Evolutionary conservation across 2,888 invertebrate species (phyloP), one percentile per base, ranked within the genome.

Genomic region (Macrophya annulata): DNA sequence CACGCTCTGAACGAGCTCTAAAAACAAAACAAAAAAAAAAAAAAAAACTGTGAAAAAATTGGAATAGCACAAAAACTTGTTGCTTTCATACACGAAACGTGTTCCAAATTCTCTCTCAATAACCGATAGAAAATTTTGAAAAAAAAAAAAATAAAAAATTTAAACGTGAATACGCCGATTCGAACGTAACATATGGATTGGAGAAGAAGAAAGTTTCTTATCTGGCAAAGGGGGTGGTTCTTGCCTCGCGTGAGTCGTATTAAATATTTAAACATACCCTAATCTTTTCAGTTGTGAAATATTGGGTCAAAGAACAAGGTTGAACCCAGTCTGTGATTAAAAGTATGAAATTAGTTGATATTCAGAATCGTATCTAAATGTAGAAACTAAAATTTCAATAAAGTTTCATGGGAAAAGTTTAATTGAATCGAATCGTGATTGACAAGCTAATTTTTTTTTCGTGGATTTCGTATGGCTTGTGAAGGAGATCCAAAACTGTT

Each of bases 171-270:
- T 10, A n/a, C 10, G 25, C 62, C 4, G 62, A 31, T 31, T 62
- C 62, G 62, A 62, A 25, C 62, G 10, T 62, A 6, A 74, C 8
- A 5, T 68, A 25, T 10, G 25, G 51, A 4, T 40, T 43, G 37
- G 15, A 68, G 68, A 68, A 74, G 72, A 43, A 74, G 45, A 74
- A 74, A 74, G 43, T 74, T 45, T 74, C 72, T 74, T 74, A 74
- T 21, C 37, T 55, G 21, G 37, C 6, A 8, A 21, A 79, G 48
- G 55, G 55, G 79, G 79, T 81, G n/a, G 81, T 81, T 81, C 62
- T 37, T 62, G 43, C 55, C n/a, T 79, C 40, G 79, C 79, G 59
- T 59, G 79, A n/a, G 51, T 59, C 8, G 55, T 59, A n/a, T 79
- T 37, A 59, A 79, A 59, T 2, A 40, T 79, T 59, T 4, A 59